A percentile compares a stretch with the other conserved stretches of the same genome.
Conservation (phyloP, 2,888 invertebrate genomes). For the Drosophila lacicola region DNA sequence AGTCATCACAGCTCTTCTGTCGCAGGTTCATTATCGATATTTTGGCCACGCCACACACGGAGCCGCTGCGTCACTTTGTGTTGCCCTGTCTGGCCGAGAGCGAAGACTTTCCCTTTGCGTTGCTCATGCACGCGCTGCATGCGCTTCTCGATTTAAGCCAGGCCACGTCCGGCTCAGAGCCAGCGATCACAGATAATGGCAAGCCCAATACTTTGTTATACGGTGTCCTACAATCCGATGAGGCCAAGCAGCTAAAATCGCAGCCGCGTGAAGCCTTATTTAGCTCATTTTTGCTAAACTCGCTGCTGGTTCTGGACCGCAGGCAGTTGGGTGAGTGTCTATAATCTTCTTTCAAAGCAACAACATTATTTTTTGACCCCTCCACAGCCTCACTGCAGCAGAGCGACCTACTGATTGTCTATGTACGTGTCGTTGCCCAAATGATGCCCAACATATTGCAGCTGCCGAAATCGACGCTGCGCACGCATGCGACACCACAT, state of each 20-base stretch:
- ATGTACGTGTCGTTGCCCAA: conserved; percentile 83
- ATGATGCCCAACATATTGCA: conserved; percentile 83
- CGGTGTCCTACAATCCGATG: conserved; percentile 18
- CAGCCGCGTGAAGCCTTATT: conserved; percentile 58
- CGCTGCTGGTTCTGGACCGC: conserved; percentile 83
- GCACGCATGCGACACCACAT: conserved; percentile 59
- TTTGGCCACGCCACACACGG: conserved; percentile 88
- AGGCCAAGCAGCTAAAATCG: conserved; percentile 5
- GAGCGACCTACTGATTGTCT: conserved; percentile 72
- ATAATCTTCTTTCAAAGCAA: neutral
- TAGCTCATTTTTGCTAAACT: conserved; percentile 82
- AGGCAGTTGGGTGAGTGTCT: conserved; percentile 73
- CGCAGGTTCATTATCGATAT: conserved; percentile 88
- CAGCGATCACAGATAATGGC: conserved; percentile 61
- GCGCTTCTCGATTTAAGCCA: conserved; percentile 42
- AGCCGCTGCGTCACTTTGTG: conserved; percentile 89
- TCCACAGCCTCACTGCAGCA: conserved; percentile 69
- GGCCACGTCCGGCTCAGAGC: conserved; percentile 27
- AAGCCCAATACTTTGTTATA: conserved; percentile 46
- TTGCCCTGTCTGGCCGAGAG: conserved; percentile 88
- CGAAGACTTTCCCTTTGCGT: conserved; percentile 86
- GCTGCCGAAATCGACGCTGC: conserved; percentile 82
- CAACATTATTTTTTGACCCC: neutral
- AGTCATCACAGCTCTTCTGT: conserved; percentile 71
- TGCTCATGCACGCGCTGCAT: conserved; percentile 86